phyloP scores from a whole-genome alignment of 2,113 vertebrate species.

The Ochotona curzoniae region DNA sequence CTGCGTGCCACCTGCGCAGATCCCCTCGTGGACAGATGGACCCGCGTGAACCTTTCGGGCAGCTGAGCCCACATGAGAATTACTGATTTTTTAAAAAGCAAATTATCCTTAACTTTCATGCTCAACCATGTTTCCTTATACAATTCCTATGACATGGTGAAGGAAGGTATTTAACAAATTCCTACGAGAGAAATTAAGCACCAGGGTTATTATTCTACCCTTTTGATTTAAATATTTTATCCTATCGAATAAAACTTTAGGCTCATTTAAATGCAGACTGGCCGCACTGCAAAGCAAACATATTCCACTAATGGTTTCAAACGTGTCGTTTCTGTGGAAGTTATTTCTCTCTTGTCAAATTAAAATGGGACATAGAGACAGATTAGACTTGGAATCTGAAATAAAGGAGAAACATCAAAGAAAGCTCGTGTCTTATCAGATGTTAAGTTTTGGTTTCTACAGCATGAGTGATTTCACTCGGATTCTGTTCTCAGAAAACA shows the following conservation, averaged over 20 bases:
- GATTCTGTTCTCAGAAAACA: not conserved
- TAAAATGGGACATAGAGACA: conserved; percentile 44
- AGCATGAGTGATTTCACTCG: not conserved
- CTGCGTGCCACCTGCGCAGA: too few species aligned
- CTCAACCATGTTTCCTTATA: conserved; percentile 20
- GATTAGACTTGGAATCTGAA: conserved; percentile 18
- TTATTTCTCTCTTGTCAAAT: not conserved
- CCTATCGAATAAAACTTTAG: not conserved
- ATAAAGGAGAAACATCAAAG: conserved; percentile 5
- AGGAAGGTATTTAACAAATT: conserved; percentile 36
- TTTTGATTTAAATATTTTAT: not conserved
- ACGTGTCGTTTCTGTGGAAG: conserved; percentile 10
- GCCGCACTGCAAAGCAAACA: not conserved
- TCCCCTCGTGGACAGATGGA: not conserved
- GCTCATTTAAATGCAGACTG: not conserved
- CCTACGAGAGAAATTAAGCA: conserved; percentile 30
- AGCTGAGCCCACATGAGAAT: not conserved
- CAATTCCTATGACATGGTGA: not conserved
- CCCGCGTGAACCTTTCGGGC: not conserved
- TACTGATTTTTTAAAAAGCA: conserved; percentile 25
- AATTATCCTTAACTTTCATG: conserved; percentile 26
- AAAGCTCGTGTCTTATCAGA: not conserved
- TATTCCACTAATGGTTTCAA: conserved; percentile 19
- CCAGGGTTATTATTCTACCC: conserved; percentile 16
- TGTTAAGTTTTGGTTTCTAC: not conserved